Conservation (phyloP, 2,888 invertebrate species). For the Ethmia dodecea region DNA sequence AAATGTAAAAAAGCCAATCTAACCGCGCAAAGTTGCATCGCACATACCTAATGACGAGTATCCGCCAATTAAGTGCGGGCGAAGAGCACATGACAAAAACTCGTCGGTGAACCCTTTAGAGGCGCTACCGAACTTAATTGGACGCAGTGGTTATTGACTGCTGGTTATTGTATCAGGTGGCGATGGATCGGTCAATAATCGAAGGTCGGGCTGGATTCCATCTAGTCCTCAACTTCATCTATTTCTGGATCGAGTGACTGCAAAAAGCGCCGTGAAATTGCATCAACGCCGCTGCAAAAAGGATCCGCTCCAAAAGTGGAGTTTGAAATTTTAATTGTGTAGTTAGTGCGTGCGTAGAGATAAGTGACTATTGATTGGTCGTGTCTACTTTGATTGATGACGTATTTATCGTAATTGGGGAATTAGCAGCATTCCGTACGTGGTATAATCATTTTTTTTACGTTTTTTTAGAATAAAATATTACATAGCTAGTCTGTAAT, state of each 20-base stretch:
- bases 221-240: conserved; percentile 29
- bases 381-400: conserved; percentile 7
- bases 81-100: conserved; percentile 56
- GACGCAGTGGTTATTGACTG: conserved; percentile 56
- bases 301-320: conserved; percentile 35
- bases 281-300: conserved; percentile 29
- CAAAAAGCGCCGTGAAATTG: conserved; percentile 40
- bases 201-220: conserved; percentile 43
- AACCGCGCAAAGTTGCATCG: conserved; percentile 35
- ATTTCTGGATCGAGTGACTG: conserved; percentile 35
- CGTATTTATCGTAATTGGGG: neutral
- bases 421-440: neutral
- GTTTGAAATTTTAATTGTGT: conserved; percentile 23
- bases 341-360: conserved; percentile 8
- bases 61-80: conserved; percentile 64
- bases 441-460: neutral
- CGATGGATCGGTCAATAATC: conserved; percentile 43
- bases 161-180: conserved; percentile 45
- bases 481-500: no score
- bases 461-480: no score
- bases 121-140: conserved; percentile 75
- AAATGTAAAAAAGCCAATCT: conserved; percentile 35
- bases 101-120: conserved; percentile 50
- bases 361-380: conserved; percentile 3
- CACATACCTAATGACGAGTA: conserved; percentile 62